These are phyloP conservation scores for Lepilemur ruficaudatus DNA, from an alignment of 2,797 vertebrate species.

Conservation along the genomic window DNA sequence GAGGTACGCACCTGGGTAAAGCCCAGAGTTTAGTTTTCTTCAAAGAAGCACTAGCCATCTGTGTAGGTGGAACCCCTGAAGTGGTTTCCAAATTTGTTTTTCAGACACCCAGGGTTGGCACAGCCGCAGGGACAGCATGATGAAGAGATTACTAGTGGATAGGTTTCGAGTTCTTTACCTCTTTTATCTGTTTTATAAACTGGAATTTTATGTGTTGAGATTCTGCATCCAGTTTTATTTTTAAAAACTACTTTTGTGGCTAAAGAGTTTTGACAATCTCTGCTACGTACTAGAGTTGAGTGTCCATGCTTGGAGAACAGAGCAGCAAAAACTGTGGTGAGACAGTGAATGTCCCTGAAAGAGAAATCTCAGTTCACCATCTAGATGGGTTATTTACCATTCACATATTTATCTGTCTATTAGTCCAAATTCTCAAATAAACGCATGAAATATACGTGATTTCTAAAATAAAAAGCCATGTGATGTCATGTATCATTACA, in stretches of 20 bases:
- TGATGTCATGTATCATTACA: background rate
- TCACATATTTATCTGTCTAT: background rate
- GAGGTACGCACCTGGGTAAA: background rate
- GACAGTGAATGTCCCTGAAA: background rate
- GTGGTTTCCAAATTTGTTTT: background rate
- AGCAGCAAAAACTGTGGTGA: background rate
- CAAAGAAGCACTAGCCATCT: background rate
- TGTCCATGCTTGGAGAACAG: background rate
- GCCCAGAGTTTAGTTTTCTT: background rate
- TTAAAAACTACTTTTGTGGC: background rate
- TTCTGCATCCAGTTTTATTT: background rate
- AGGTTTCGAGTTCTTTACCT: background rate
- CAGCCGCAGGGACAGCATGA: background rate
- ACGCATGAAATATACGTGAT: background rate
- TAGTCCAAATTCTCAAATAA: background rate
- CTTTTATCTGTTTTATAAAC: background rate
- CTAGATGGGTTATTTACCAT: background rate
- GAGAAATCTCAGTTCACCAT: background rate
- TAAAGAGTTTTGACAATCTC: background rate
- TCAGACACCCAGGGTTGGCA: background rate
- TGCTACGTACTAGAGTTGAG: background rate
- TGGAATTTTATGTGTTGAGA: background rate
- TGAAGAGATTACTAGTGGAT: background rate
- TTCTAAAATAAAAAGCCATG: slow-evolving; percentile 29
- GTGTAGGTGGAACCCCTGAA: background rate